A percentile compares a stretch with the other conserved stretches of the same genome.
These are phyloP conservation scores for Habropoda laboriosa DNA, from an alignment of 1,140 invertebrate genomes.

Conservation along the genomic window DNA sequence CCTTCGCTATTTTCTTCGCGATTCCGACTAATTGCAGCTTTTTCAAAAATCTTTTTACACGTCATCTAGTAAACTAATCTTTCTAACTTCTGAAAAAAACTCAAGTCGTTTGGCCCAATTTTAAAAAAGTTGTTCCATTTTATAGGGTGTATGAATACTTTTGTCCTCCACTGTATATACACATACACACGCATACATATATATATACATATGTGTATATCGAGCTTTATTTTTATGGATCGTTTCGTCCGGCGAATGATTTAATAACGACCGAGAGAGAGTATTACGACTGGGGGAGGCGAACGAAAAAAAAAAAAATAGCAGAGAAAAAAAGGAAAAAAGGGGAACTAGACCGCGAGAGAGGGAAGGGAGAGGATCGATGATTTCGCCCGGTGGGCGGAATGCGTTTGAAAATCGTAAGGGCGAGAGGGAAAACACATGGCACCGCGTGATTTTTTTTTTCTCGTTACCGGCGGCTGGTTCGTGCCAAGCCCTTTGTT, in stretches of 20 bases:
- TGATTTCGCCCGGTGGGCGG: background rate
- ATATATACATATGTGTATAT: too few relatives aligned
- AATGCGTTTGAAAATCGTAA: conserved; percentile 7
- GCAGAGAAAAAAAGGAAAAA: background rate
- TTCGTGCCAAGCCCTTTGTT: background rate
- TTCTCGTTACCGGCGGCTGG: background rate
- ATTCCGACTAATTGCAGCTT: too few relatives aligned
- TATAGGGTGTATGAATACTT: too few relatives aligned
- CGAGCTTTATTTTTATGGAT: conserved; percentile 47
- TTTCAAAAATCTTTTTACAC: too few relatives aligned
- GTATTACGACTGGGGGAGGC: background rate
- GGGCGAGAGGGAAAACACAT: background rate
- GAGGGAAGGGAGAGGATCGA: background rate
- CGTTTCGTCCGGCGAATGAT: conserved; percentile 31
- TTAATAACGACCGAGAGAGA: conserved; percentile 38
- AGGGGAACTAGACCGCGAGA: background rate
- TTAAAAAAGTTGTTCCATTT: too few relatives aligned
- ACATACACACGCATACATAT: too few relatives aligned
- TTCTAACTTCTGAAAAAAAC: too few relatives aligned
- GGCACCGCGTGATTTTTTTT: background rate
- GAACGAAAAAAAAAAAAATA: background rate
- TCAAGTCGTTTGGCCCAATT: too few relatives aligned
- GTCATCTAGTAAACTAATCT: too few relatives aligned
- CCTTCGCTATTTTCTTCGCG: too few relatives aligned
- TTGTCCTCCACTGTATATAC: too few relatives aligned